Conservation (phyloP, 2,888 invertebrate genomes). For the Pediacus dermestoides region DNA sequence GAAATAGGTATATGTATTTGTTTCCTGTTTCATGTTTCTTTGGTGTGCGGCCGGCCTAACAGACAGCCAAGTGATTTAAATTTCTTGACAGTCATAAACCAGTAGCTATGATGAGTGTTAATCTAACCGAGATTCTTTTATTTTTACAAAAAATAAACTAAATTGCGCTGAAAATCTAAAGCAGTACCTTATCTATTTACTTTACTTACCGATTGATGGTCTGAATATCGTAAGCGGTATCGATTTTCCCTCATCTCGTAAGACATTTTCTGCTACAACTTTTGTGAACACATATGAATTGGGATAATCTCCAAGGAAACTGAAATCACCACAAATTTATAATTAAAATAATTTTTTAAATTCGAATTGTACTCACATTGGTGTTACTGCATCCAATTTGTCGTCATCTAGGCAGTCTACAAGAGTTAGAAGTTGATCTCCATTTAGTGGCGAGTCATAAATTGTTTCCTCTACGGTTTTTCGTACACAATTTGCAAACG, state of each 20-base stretch:
- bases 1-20: no score
- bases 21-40: no score
- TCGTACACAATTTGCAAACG: conserved; percentile 61
- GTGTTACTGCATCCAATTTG: conserved; percentile 36
- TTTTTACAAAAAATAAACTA: conserved; percentile 2
- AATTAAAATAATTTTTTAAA: not conserved
- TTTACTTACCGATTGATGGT: conserved; percentile 71
- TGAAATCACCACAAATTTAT: conserved; percentile 19
- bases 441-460: conserved; percentile 50
- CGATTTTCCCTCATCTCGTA: conserved; percentile 61
- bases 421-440: conserved; percentile 46
- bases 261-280: conserved; percentile 76
- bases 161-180: not conserved
- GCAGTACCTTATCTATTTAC: no score
- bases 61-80: no score
- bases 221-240: conserved; percentile 77
- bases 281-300: conserved; percentile 91
- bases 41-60: no score
- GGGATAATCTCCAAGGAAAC: conserved; percentile 34
- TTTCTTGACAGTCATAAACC: no score
- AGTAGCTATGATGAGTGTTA: no score
- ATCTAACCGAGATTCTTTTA: no score
- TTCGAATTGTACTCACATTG: conserved; percentile 36
- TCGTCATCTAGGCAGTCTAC: conserved; percentile 50
- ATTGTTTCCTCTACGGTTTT: conserved; percentile 55